These are phyloP conservation scores for Philotrypesis tridentata DNA, from an alignment of 1,140 invertebrate species.

Conservation along the genomic window DNA sequence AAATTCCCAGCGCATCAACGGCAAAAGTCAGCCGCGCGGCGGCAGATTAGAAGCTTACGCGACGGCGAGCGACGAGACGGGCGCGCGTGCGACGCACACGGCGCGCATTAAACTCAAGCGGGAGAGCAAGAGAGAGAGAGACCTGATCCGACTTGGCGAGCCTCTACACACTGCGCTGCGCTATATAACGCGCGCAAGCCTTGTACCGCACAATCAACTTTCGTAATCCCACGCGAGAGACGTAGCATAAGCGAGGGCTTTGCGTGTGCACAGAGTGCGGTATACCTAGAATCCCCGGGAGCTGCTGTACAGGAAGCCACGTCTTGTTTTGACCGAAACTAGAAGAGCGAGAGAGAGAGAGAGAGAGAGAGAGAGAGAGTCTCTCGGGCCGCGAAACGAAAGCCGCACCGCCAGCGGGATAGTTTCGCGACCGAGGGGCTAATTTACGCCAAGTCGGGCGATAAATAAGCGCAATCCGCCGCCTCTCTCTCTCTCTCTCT, in stretches of 20 bases:
- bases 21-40: background rate
- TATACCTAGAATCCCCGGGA: slow-evolving; percentile 13
- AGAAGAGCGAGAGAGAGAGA: background rate
- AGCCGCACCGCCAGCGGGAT: slow-evolving; percentile 49
- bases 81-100: slow-evolving; percentile 5
- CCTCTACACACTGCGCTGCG: no score
- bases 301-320: slow-evolving; percentile 5
- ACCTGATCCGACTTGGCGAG: slow-evolving; percentile 17
- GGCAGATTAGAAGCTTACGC: slow-evolving; percentile 7
- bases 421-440: slow-evolving; percentile 60
- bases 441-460: slow-evolving; percentile 71
- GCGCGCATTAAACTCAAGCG: slow-evolving; percentile 32
- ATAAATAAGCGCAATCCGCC: slow-evolving; percentile 65
- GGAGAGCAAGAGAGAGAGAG: background rate
- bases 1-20: background rate
- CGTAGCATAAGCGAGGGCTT: slow-evolving; percentile 13
- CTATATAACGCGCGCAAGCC: background rate
- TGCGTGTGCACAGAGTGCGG: background rate
- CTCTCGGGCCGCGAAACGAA: slow-evolving; percentile 20
- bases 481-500: no score
- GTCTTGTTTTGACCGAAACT: slow-evolving; percentile 34
- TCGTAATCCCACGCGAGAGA: slow-evolving; percentile 57
- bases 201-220: slow-evolving; percentile 53
- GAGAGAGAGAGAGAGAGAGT: background rate
- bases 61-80: background rate